These are phyloP conservation scores for Himalopsyche phryganea DNA, from an alignment of 1,140 invertebrate species.

Conservation along the genomic window DNA sequence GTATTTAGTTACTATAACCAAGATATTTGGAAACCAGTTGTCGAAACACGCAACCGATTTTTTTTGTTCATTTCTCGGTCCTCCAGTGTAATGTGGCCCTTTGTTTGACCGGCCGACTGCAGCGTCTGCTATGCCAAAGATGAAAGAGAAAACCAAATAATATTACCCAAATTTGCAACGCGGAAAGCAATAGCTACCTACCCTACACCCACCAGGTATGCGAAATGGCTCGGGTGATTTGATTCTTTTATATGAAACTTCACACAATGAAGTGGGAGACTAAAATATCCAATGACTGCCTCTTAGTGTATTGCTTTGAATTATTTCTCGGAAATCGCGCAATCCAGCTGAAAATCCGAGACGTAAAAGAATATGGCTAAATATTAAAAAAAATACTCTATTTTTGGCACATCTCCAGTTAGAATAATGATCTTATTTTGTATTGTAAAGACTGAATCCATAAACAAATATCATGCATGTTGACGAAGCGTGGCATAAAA, in stretches of 20 bases:
- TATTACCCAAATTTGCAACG: slow-evolving; percentile 24
- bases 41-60: too few relatives aligned
- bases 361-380: not conserved
- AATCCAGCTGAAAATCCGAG: not conserved
- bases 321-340: slow-evolving; percentile 2
- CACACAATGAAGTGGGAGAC: slow-evolving; percentile 1
- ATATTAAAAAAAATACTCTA: not conserved
- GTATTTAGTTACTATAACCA: too few relatives aligned
- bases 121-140: not conserved
- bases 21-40: too few relatives aligned
- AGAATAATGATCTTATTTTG: not conserved
- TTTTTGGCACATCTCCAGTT: too few relatives aligned
- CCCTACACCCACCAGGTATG: not conserved
- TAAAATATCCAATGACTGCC: slow-evolving; percentile 5
- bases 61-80: not conserved
- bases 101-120: slow-evolving; percentile 14
- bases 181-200: not conserved
- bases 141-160: slow-evolving; percentile 9
- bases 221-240: not conserved
- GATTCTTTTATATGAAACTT: not conserved
- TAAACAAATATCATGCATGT: too few relatives aligned
- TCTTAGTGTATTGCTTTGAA: slow-evolving; percentile 1
- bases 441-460: too few relatives aligned
- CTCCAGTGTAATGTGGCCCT: not conserved
- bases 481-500: too few relatives aligned